These are phyloP conservation scores for Prosopocoilus inquinatus DNA, from an alignment of 2,888 invertebrate species.

Conservation along the genomic window DNA sequence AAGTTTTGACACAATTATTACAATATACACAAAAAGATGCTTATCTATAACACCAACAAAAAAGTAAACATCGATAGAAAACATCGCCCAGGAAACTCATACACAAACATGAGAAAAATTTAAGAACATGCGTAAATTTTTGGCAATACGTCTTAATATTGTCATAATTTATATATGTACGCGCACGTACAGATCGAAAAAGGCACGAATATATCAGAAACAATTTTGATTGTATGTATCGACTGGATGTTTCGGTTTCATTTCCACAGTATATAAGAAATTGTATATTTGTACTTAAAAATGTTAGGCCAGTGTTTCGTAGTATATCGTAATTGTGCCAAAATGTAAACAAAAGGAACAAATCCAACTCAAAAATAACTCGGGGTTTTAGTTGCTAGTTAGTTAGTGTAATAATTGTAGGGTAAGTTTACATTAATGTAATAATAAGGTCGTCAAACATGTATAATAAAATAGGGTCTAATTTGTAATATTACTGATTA, in stretches of 20 bases:
- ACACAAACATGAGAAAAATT: constrained; percentile 9
- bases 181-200: constrained; percentile 28
- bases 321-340: constrained; percentile 16
- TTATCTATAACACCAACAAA: constrained; percentile 3
- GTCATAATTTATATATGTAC: constrained; percentile 21
- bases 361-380: constrained; percentile 4
- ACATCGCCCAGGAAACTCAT: not conserved
- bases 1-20: constrained; percentile 16
- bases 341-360: constrained; percentile 3
- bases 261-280: too few relatives aligned
- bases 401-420: not conserved
- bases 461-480: constrained; percentile 9
- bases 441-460: not conserved
- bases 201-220: constrained; percentile 30
- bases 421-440: not conserved
- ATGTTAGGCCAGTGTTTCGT: not conserved
- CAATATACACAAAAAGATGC: constrained; percentile 14
- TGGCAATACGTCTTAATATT: constrained; percentile 42
- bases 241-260: too few relatives aligned
- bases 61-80: constrained; percentile 5
- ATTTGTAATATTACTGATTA: too few relatives aligned
- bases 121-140: constrained; percentile 34
- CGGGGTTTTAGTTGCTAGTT: not conserved
- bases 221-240: constrained; percentile 12
- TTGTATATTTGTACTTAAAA: constrained; percentile 32